These are phyloP conservation scores for Ornithoptera priamus DNA, from an alignment of 2,888 invertebrate genomes.

Conservation along the genomic window DNA sequence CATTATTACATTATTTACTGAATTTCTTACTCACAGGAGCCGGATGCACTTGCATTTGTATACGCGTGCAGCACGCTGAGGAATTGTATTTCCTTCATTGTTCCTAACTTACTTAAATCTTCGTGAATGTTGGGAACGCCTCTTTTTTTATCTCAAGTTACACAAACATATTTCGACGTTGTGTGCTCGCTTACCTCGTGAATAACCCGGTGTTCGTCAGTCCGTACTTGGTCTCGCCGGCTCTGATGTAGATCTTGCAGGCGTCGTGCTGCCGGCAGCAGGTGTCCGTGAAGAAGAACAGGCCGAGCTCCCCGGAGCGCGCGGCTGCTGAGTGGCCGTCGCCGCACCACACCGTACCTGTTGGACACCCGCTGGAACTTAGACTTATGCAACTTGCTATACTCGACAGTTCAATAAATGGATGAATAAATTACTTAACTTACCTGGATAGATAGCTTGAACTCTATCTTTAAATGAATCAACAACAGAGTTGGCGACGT, in stretches of 20 bases:
- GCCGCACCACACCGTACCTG: slow-evolving; percentile 89
- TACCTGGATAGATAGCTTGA: slow-evolving; percentile 80
- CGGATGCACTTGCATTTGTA: too few species aligned
- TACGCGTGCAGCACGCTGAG: too few species aligned
- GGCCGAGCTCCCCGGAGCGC: slow-evolving; percentile 81
- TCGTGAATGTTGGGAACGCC: too few species aligned
- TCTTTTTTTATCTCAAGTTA: too few species aligned
- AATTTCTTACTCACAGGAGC: too few species aligned
- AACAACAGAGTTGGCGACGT: slow-evolving; percentile 61
- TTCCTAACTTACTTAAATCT: too few species aligned
- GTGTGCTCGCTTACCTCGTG: slow-evolving; percentile 73
- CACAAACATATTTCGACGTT: too few species aligned
- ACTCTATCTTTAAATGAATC: slow-evolving; percentile 77
- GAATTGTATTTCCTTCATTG: too few species aligned
- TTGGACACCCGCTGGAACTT: background rate
- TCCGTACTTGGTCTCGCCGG: slow-evolving; percentile 79
- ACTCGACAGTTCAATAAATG: too few species aligned
- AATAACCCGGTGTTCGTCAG: slow-evolving; percentile 83
- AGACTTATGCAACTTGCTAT: too few species aligned
- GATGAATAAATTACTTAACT: background rate
- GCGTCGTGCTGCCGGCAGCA: slow-evolving; percentile 87
- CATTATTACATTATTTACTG: too few species aligned
- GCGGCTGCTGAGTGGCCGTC: slow-evolving; percentile 81
- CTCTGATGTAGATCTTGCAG: slow-evolving; percentile 81
- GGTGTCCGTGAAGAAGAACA: slow-evolving; percentile 82